These are phyloP conservation scores for Miniopterus natalensis DNA, from an alignment of 2,113 vertebrate species.

Conservation along the genomic window DNA sequence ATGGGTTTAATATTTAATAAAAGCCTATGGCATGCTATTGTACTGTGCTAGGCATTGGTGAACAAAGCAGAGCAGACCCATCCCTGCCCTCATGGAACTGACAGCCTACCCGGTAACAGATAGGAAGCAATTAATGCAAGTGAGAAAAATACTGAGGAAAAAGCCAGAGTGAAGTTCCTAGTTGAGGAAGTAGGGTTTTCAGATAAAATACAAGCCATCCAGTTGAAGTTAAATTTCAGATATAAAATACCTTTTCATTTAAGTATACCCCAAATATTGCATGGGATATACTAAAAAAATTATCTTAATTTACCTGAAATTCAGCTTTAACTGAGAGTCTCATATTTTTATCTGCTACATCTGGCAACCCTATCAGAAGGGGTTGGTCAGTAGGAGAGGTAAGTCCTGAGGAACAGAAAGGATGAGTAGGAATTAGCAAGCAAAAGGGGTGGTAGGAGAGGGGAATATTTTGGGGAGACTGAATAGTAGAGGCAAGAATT, in stretches of 20 bases:
- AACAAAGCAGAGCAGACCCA: not conserved
- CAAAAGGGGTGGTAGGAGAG: not conserved
- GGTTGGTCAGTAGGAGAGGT: not conserved
- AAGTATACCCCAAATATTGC: not conserved
- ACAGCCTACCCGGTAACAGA: not conserved
- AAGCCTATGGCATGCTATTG: not conserved
- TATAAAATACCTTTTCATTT: not conserved
- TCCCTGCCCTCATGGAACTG: not conserved
- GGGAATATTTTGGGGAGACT: not conserved
- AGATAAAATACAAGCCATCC: not conserved
- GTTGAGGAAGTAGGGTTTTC: not conserved
- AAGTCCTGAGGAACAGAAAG: slow-evolving; percentile 5
- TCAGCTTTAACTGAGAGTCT: not conserved
- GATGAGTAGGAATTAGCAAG: not conserved
- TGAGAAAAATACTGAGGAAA: not conserved
- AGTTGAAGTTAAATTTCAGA: not conserved
- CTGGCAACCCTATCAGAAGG: not conserved
- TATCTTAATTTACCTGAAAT: not conserved
- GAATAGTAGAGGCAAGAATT: not conserved
- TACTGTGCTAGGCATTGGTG: not conserved
- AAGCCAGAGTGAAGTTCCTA: not conserved
- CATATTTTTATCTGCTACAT: not conserved
- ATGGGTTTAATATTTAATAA: not conserved
- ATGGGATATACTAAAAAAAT: not conserved
- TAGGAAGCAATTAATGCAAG: not conserved